A percentile compares a stretch with the other conserved stretches of the same genome.
phyloP scores from a whole-genome alignment of 2,797 vertebrate species.

The Anisognathus igniventris region DNA sequence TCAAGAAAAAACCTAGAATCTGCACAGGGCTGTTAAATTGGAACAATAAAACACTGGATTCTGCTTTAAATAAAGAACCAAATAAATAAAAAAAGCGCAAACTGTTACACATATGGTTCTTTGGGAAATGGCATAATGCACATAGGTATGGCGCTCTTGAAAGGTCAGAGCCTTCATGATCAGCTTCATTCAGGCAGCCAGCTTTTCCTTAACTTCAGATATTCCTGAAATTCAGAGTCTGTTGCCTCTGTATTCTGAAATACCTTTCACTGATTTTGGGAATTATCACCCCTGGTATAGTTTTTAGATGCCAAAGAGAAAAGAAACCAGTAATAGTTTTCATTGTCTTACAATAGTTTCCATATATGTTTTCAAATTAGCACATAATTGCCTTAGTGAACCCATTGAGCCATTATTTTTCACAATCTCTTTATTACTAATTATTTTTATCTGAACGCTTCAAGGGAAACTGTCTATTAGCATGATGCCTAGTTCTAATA shows the following conservation, averaged over 20 bases:
- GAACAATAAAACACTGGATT: not conserved
- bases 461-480: not conserved
- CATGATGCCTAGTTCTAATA: not conserved
- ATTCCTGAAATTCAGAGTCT: not conserved
- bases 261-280: not conserved
- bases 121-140: not conserved
- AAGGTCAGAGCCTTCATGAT: not conserved
- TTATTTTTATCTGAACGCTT: not conserved
- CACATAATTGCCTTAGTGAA: not conserved
- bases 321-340: not conserved
- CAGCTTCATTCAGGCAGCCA: not conserved
- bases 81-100: rapidly evolving
- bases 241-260: not conserved
- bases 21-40: not conserved
- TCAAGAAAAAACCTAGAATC: not conserved
- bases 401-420: not conserved
- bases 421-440: not conserved
- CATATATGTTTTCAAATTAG: not conserved
- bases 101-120: not conserved
- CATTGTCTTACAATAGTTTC: not conserved
- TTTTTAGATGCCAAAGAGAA: not conserved
- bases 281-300: not conserved
- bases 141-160: not conserved
- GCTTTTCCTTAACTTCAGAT: not conserved
- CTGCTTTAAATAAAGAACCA: not conserved